phyloP scores from a whole-genome alignment of 2,797 vertebrate species.

The Caiman crocodilus region DNA sequence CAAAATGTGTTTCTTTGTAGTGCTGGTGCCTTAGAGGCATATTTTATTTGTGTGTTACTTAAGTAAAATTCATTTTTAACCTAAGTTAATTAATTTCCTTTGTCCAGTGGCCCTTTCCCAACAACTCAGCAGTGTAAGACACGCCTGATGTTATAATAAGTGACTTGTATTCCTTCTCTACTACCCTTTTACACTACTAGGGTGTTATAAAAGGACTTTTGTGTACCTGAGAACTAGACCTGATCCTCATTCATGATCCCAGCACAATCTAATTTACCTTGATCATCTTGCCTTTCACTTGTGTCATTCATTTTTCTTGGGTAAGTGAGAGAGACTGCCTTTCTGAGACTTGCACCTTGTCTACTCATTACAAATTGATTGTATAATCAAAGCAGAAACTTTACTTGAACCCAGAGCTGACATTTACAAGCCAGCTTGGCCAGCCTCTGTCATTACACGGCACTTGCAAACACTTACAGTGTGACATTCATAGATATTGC shows the following conservation, averaged over 20 bases:
- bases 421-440: fast-evolving
- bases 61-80: neutral
- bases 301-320: neutral
- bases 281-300: neutral
- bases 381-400: neutral
- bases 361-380: neutral
- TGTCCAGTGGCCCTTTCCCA: neutral
- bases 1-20: neutral
- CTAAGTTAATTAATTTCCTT: fast-evolving
- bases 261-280: neutral
- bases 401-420: neutral
- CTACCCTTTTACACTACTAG: neutral
- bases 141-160: neutral
- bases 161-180: neutral
- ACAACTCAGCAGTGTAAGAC: neutral
- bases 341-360: neutral
- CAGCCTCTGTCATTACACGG: neutral
- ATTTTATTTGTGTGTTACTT: neutral
- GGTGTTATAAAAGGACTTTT: neutral
- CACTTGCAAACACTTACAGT: neutral
- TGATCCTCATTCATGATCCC: neutral
- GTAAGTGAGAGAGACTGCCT: neutral
- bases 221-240: neutral
- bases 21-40: neutral
- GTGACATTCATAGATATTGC: neutral